Evolutionary conservation across 2,888 invertebrate species (phyloP).

Genomic region (Apamea monoglypha): DNA sequence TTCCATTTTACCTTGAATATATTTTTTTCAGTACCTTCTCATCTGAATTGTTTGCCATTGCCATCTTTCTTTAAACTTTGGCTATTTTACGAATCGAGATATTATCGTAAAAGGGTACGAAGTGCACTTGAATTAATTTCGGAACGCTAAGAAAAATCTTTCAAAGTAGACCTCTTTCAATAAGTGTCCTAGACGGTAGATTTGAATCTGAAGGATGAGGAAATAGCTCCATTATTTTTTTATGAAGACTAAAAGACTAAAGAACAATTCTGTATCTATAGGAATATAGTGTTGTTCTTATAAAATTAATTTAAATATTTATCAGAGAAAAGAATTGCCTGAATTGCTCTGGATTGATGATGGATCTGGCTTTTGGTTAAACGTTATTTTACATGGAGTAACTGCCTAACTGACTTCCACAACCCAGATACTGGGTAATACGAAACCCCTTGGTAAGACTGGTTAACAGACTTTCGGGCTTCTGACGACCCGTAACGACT

Average conservation of each 20-base stretch:
- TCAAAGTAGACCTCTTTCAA: slow-evolving; percentile 9
- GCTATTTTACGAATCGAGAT: slow-evolving; percentile 18
- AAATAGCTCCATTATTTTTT: slow-evolving; percentile 5
- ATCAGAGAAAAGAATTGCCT: background rate
- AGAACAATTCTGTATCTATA: too few relatives aligned
- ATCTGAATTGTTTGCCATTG: background rate
- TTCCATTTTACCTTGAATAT: background rate
- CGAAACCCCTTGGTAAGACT: too few relatives aligned
- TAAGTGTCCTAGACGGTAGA: slow-evolving; percentile 11
- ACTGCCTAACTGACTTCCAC: too few relatives aligned
- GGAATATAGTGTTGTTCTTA: background rate
- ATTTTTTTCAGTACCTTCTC: background rate
- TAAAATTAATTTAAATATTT: background rate
- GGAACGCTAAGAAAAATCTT: slow-evolving; percentile 12
- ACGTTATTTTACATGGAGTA: too few relatives aligned
- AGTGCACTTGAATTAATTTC: slow-evolving; percentile 37
- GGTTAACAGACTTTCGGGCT: too few relatives aligned
- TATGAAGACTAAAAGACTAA: too few relatives aligned
- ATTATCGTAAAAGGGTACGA: slow-evolving; percentile 14
- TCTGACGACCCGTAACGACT: too few relatives aligned
- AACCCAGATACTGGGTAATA: too few relatives aligned
- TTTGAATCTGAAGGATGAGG: background rate
- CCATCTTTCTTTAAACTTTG: background rate
- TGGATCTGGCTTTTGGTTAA: too few relatives aligned
- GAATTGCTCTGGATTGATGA: too few relatives aligned